Evolutionary conservation across 2,113 vertebrate genomes (phyloP), one percentile per base, ranked within the genome.

Genomic region (Tupaia tana): DNA sequence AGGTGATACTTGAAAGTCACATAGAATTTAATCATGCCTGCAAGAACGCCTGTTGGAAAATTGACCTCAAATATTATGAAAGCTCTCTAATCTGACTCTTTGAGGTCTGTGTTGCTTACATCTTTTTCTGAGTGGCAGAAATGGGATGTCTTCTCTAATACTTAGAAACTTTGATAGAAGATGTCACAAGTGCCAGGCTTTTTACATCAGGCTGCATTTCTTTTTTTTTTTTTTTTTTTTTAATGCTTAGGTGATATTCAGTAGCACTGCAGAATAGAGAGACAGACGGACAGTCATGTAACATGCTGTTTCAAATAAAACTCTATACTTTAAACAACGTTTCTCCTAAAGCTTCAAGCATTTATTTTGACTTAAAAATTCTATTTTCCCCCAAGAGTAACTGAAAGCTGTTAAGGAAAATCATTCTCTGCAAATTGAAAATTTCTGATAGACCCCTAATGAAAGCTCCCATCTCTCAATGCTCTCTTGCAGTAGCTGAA

Each of bases 1-100:
- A 84, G 66, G 27, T 94, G 14, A 94, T 74, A 95, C 13, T 89
- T 96, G 69, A 95, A 96, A 97, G 80, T 63, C 22, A 82, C 56
- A 52, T 59, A 88, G 22, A 95, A 95, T 71, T 88, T 86, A 96
- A 94, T 89, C 29, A 89, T 89, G 56, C 52, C 27, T 91, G 2
- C 52, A 86, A 89, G 58, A 96, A 95, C 71, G 66, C 9, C 66
- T 95, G 31, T 54, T 90, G 82, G 34, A 93, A 96, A 93, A 73
- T 7, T 96, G 83, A 74, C 78, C 56, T 95, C 59, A 94, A 58
- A 80, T 89, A 89, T 27, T 70, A 86, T 54, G 22, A 78, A 86
- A 80, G 19, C 58, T 71, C 43, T 92, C 14, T 91, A 61, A 86
- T 56, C 13, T 59, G 63, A 85, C 74, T 86, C 70, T 91, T 91